Percentiles rank a stretch among this genome's conserved stretches.
Conservation (phyloP, 2,888 invertebrate species). For the Campoplex nolae region DNA sequence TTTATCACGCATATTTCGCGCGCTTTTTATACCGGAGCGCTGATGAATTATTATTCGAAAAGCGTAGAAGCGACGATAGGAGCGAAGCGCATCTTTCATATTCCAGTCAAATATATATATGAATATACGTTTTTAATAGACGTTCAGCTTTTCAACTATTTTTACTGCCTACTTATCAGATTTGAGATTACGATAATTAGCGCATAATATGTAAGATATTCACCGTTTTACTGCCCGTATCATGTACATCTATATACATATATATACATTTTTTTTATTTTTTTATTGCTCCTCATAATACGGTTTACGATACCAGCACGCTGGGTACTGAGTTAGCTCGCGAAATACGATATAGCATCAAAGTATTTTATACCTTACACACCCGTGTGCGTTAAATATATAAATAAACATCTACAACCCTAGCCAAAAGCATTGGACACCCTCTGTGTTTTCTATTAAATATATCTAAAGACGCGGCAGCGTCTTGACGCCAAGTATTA, state of each 20-base stretch:
- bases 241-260: slow-evolving; percentile 55
- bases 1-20: slow-evolving; percentile 41
- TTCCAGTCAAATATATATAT: background rate
- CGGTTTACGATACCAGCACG: slow-evolving; percentile 62
- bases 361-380: slow-evolving; percentile 10
- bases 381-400: background rate
- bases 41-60: slow-evolving; percentile 72
- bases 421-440: no score
- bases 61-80: slow-evolving; percentile 71
- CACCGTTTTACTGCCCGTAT: slow-evolving; percentile 65
- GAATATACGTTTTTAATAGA: slow-evolving; percentile 1
- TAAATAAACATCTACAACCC: background rate
- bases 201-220: slow-evolving; percentile 74
- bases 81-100: slow-evolving; percentile 69
- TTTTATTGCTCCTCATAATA: slow-evolving; percentile 70
- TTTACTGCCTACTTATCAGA: slow-evolving; percentile 73
- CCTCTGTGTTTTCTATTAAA: no score
- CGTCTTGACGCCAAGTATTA: no score
- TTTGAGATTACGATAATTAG: slow-evolving; percentile 77
- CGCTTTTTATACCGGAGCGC: slow-evolving; percentile 20
- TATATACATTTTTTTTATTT: no score
- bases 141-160: slow-evolving; percentile 55
- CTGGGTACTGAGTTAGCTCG: slow-evolving; percentile 29
- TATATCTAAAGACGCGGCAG: no score
- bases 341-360: slow-evolving; percentile 44